Evolutionary conservation across 1,140 invertebrate species (phyloP).

Genomic region (Tachypleus tridentatus): DNA sequence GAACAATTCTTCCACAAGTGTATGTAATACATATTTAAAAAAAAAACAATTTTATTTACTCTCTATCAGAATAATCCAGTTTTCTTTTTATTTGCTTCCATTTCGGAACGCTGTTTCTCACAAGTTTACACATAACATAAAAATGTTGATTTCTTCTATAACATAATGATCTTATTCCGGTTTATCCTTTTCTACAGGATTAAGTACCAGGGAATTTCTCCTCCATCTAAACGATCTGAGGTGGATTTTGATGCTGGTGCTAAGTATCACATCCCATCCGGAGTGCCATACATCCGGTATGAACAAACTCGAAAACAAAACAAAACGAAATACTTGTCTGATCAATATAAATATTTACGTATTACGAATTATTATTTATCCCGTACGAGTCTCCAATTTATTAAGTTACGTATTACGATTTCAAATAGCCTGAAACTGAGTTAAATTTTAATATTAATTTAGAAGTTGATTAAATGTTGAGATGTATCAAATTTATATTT

Average conservation of each 20-base stretch:
- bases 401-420: too few species aligned
- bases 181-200: conserved; percentile 29
- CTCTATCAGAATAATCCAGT: background rate
- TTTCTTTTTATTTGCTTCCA: background rate
- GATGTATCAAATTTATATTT: too few species aligned
- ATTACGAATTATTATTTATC: too few species aligned
- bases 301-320: too few species aligned
- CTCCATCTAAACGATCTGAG: conserved; percentile 56
- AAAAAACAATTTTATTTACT: conserved; percentile 27
- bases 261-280: conserved; percentile 68
- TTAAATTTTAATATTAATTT: too few species aligned
- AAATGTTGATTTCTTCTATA: background rate
- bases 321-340: too few species aligned
- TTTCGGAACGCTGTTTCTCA: background rate
- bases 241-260: conserved; percentile 70
- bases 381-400: too few species aligned
- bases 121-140: background rate
- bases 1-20: background rate
- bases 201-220: conserved; percentile 60
- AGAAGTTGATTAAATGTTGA: too few species aligned
- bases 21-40: background rate
- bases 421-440: too few species aligned
- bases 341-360: too few species aligned
- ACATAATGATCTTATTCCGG: background rate
- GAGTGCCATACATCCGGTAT: conserved; percentile 67